Percentiles rank a stretch among this genome's conserved stretches.
Evolutionary conservation across 2,888 invertebrate genomes (phyloP).

Genomic region (Spatulosminthurus flaviceps): DNA sequence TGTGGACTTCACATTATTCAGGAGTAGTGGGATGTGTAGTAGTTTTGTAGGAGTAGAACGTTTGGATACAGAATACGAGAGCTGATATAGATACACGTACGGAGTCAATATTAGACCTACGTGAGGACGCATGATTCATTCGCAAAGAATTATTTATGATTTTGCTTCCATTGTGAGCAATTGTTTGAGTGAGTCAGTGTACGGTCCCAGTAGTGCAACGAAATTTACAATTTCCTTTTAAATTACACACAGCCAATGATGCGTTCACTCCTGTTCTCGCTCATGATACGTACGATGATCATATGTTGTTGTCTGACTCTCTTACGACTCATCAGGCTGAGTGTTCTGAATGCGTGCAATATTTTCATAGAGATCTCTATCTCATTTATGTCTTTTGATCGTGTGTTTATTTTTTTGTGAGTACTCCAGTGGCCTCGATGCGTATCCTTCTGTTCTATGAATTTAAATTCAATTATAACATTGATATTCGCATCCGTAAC

Average conservation of each 20-base stretch:
- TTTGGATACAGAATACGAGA: not conserved
- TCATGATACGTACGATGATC: not conserved
- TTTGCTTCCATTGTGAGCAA: conserved; percentile 32
- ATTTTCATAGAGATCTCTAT: not conserved
- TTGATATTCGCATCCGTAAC: not conserved
- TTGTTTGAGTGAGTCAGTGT: conserved; percentile 22
- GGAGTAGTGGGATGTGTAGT: not conserved
- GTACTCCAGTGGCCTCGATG: not conserved
- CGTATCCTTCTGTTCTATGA: not conserved
- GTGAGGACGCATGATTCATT: conserved; percentile 55
- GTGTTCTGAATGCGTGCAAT: conserved; percentile 12
- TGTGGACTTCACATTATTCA: conserved; percentile 9
- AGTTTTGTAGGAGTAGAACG: not conserved
- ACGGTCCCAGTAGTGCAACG: not conserved
- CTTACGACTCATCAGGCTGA: not conserved
- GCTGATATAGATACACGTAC: not conserved
- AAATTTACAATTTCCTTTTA: conserved; percentile 32
- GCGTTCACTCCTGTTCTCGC: conserved; percentile 24
- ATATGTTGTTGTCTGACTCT: not conserved
- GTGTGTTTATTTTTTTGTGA: not conserved
- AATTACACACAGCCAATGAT: conserved; percentile 35
- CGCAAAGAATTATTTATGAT: conserved; percentile 53
- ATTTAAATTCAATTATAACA: not conserved
- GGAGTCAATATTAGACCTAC: conserved; percentile 31
- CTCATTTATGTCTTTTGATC: not conserved